These are phyloP conservation scores for Agriopis marginaria DNA, from an alignment of 2,888 invertebrate species.

Conservation along the genomic window DNA sequence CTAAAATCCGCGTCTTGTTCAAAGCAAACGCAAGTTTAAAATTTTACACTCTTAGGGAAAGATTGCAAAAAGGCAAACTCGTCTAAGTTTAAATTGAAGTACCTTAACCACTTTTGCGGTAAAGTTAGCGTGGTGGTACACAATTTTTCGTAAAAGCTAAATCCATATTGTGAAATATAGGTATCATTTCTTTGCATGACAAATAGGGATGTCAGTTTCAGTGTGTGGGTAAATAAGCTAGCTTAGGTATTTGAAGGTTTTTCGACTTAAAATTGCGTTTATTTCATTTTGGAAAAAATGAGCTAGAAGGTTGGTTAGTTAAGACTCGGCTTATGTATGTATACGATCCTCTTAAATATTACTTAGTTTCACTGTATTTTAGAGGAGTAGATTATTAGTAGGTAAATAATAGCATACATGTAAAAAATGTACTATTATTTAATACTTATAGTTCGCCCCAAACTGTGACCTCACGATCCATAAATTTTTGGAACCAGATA, in stretches of 20 bases:
- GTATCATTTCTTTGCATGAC: neutral
- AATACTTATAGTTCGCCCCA: too few relatives aligned
- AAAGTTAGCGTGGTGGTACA: neutral
- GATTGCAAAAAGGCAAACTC: neutral
- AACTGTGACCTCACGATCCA: too few relatives aligned
- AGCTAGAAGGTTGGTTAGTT: neutral
- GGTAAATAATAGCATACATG: too few relatives aligned
- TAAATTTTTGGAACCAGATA: too few relatives aligned
- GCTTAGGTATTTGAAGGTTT: neutral
- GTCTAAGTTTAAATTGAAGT: constrained; percentile 9
- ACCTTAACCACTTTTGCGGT: neutral
- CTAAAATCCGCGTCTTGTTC: neutral
- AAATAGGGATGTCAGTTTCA: constrained; percentile 8
- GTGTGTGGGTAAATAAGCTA: constrained; percentile 2
- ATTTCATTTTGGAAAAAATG: neutral
- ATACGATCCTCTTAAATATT: too few relatives aligned
- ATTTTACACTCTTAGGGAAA: constrained; percentile 2
- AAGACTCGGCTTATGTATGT: too few relatives aligned
- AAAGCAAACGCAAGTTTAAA: neutral
- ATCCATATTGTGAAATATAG: too few relatives aligned
- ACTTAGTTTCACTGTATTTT: too few relatives aligned
- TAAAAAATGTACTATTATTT: too few relatives aligned
- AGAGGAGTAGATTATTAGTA: too few relatives aligned
- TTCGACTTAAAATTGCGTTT: neutral
- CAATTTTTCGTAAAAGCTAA: too few relatives aligned